Base-by-base conservation (phyloP, 1,140 invertebrate species). In the Eufriesea mexicana region DNA sequence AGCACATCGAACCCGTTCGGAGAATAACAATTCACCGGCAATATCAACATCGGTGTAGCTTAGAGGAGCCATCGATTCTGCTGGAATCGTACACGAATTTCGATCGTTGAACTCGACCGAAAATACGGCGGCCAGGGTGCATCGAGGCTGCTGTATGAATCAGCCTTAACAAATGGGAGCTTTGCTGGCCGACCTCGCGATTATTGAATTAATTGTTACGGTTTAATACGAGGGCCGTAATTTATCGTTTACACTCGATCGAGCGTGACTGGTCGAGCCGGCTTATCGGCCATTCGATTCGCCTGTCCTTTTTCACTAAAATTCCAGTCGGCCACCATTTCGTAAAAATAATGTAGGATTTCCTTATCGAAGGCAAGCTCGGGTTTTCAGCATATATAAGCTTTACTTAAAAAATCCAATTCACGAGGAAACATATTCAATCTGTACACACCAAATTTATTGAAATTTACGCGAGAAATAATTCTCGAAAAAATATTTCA, bases 171-270 rank as follows among this genome's bases (percentile, higher is more conserved):
- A 79, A 84, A 67, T 70, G 66, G 28, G 16, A 49, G 42, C 57
- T 57, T 54, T 55, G 49, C 42, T 23, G 64, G 42, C 42, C 49
- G 82, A 71, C 45, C 70, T 51, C 45, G 61, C 61, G 55, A 67
- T 84, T 84, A 84, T 73, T 72, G 42, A 79, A 84, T 80, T 84
- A 84, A 79, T 84, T 84, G 68, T 80, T 84, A 72, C 77, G 76
- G 59, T 84, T 79, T 84, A 84, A 79, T 79, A 84, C 51, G 61
- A 51, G 18, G 2, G n/a, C 5, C 42, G 42, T 62, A 73, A 72
- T 84, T 79, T 79, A 84, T 84, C 68, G 77, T 73, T 79, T 71
- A 42, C 74, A 54, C 81, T 62, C 66, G 81, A 78, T 78, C 66
- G 49, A 83, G 75, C 68, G 61, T 72, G 42, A 62, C 49, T 57